Evolutionary conservation across 2,113 vertebrate genomes (phyloP).

Genomic region (Mohoua ochrocephala): DNA sequence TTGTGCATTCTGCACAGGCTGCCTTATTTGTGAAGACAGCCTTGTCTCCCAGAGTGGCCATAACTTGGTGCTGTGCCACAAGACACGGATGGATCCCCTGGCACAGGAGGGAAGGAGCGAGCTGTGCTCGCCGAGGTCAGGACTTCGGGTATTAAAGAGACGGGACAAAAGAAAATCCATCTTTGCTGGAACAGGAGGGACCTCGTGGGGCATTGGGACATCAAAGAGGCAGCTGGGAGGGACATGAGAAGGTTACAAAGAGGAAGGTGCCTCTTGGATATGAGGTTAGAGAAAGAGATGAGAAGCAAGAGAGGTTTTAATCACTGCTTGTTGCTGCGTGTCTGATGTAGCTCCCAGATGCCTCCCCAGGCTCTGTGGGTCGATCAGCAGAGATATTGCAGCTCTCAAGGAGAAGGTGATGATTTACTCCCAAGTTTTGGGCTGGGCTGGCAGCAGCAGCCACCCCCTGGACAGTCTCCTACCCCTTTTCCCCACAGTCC

Average conservation of each 20-base stretch:
- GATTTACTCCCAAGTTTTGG: not conserved
- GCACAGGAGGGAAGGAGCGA: not conserved
- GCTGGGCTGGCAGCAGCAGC: not conserved
- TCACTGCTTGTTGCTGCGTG: not conserved
- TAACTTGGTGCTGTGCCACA: not conserved
- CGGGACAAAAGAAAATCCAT: not conserved
- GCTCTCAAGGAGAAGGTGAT: not conserved
- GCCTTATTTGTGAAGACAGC: not conserved
- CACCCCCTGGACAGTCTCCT: not conserved
- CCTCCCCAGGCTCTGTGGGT: not conserved
- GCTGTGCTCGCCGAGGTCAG: accelerated
- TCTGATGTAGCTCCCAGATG: not conserved
- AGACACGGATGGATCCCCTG: not conserved
- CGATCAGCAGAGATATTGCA: not conserved
- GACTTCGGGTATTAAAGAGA: not conserved
- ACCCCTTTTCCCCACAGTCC: not conserved
- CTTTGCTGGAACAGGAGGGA: not conserved
- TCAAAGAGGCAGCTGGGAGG: not conserved
- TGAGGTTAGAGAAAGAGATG: not conserved
- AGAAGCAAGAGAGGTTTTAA: not conserved
- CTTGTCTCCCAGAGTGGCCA: not conserved
- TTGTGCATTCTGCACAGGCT: not conserved
- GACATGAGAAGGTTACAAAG: not conserved
- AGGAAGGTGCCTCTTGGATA: not conserved
- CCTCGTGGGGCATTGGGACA: not conserved